Conservation (phyloP, 2,797 vertebrate genomes). For the Anguilla megastoma region DNA sequence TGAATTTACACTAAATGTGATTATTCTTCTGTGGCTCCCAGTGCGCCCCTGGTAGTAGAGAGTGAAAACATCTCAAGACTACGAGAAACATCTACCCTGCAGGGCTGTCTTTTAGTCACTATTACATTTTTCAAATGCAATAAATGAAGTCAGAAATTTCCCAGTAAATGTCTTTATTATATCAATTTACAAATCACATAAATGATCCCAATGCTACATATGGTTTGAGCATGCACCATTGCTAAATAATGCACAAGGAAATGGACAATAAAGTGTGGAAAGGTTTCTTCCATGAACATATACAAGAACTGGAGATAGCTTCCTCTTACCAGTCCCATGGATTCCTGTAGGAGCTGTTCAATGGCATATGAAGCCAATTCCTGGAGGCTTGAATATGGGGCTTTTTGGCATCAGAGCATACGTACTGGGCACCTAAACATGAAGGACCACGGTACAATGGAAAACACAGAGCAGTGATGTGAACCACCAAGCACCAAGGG, state of each 20-base stretch:
- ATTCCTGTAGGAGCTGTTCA: too few species aligned
- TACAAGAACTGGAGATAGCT: too few species aligned
- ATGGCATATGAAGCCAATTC: too few species aligned
- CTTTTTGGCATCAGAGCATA: too few species aligned
- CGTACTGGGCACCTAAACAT: too few species aligned
- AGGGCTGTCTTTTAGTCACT: background rate
- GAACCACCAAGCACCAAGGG: too few species aligned
- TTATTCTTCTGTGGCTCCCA: background rate
- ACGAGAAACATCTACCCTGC: background rate
- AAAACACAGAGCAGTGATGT: too few species aligned
- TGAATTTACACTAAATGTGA: background rate
- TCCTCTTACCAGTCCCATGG: too few species aligned
- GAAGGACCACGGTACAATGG: too few species aligned
- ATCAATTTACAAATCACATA: background rate
- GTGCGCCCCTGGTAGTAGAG: background rate
- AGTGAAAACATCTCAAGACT: background rate
- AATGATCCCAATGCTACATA: background rate
- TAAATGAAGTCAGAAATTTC: background rate
- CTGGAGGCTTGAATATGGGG: too few species aligned
- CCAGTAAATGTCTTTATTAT: background rate
- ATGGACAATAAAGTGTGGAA: background rate
- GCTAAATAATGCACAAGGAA: background rate
- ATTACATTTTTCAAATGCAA: background rate
- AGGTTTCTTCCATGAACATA: background rate
- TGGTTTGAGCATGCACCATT: background rate